Base-by-base conservation (phyloP, 2,113 vertebrate species). In the Pluvialis apricaria region DNA sequence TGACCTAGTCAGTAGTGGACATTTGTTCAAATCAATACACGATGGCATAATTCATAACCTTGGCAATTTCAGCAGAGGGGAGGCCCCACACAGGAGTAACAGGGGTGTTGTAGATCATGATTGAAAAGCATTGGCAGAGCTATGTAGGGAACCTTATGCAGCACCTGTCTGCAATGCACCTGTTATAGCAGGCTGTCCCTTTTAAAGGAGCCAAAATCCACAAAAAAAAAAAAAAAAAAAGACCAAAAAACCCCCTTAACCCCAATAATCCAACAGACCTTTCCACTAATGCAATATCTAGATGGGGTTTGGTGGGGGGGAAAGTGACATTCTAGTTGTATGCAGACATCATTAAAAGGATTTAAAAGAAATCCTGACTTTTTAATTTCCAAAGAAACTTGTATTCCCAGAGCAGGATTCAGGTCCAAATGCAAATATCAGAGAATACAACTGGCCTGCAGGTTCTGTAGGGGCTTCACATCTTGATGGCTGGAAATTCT, bases 121-220 rank as follows among this genome's bases (percentile, higher is more conserved):
- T 95, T 94, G 97, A 95, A 84, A 96, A 82, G 86, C 87, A 57
- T 85, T 96, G 96, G 95, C 96, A 96, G 69, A 93, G 80, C 73
- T 85, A 6, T 70, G 75, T 47, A 92, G 84, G 82, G 62, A 96
- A 85, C 90, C 93, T 96, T 90, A 85, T 94, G 94, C 80, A 94
- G 90, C 86, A 96, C 80, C 80, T 93, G 86, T 92, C 95, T 97
- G 88, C 91, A 96, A 28, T 65, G 82, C 95, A 97, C 96, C 94
- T 97, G 94, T 95, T 96, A 60, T 82, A 58, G 62, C 94, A 97
- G 91, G 62, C 93, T 97, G 95, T 96, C 88, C 85, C 58, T 92
- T 96, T 54, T 9, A 62, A 75, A 58, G 54, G 31, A 96, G 94
- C 92, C 92, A 97, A 94, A 93, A 94, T 84, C n/a, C 47, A 51